A percentile compares a stretch with the other conserved stretches of the same genome.
Conservation (phyloP, 2,113 vertebrate genomes). For the Anguilla rostrata region DNA sequence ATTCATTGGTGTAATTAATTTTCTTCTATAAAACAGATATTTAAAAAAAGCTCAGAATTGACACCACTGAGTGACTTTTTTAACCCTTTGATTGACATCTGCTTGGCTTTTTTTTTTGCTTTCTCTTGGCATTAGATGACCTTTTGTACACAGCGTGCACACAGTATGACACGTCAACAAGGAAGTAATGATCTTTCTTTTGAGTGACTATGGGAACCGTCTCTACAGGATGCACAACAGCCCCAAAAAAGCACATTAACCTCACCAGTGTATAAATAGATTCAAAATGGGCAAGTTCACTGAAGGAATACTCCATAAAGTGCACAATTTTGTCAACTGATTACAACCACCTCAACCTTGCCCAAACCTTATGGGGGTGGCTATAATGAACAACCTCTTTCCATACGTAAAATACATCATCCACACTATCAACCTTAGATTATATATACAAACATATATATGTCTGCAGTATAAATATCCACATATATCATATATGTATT, state of each 20-base stretch:
- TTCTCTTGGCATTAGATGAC: conserved; percentile 24
- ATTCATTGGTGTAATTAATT: conserved; percentile 12
- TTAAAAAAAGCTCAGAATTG: conserved; percentile 9
- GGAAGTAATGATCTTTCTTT: neutral
- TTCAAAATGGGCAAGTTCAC: neutral
- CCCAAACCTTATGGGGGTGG: conserved; percentile 19
- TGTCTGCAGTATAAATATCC: neutral
- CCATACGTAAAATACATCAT: conserved; percentile 11
- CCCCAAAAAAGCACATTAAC: conserved; percentile 11
- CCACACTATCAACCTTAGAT: conserved; percentile 1
- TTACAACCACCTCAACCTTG: neutral
- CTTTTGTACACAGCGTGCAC: neutral
- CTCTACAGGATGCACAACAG: neutral
- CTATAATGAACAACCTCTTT: conserved; percentile 16
- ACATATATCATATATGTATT: neutral
- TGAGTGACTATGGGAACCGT: neutral
- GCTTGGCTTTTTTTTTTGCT: conserved; percentile 15
- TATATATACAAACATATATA: neutral
- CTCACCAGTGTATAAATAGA: neutral
- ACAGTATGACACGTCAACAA: neutral
- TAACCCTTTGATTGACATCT: conserved; percentile 3
- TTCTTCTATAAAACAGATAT: neutral
- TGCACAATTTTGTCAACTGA: conserved; percentile 14
- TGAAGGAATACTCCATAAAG: conserved; percentile 21
- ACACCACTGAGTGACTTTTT: conserved; percentile 13